Evolutionary conservation across 2,113 vertebrate genomes (phyloP).

Genomic region (Gadus chalcogrammus): DNA sequence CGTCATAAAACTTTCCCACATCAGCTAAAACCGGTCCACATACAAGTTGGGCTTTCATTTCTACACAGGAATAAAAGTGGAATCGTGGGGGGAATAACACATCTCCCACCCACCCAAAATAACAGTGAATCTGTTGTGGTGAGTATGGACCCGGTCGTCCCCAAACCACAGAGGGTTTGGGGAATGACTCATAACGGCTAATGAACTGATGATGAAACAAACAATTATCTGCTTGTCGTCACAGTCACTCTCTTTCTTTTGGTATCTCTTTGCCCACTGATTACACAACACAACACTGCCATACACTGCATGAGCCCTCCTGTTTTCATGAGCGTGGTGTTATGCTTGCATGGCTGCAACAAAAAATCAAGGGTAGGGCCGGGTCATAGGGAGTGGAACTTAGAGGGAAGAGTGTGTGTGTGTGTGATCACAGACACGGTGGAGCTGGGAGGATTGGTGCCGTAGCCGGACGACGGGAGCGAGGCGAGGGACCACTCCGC

Average conservation of each 20-base stretch:
- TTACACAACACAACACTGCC: conserved; percentile 36
- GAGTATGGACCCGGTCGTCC: conserved; percentile 21
- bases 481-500: conserved; percentile 96
- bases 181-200: conserved; percentile 57
- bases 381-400: background rate
- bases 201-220: conserved; percentile 46
- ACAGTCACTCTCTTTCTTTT: conserved; percentile 3
- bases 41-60: background rate
- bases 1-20: too few species aligned
- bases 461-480: conserved; percentile 95
- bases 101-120: background rate
- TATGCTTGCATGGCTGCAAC: conserved; percentile 20
- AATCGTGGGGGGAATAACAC: background rate
- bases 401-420: background rate
- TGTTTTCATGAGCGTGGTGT: conserved; percentile 47
- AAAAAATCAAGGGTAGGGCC: background rate
- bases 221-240: conserved; percentile 59
- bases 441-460: conserved; percentile 96
- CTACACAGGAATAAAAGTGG: background rate
- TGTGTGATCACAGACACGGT: conserved; percentile 85
- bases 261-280: conserved; percentile 29
- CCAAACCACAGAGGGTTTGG: conserved; percentile 1
- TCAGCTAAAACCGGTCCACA: too few species aligned
- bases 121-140: background rate
- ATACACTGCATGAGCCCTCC: conserved; percentile 3